A percentile compares a stretch with the other conserved stretches of the same genome.
phyloP scores from a whole-genome alignment of 2,888 invertebrate species.

The Pediacus dermestoides region DNA sequence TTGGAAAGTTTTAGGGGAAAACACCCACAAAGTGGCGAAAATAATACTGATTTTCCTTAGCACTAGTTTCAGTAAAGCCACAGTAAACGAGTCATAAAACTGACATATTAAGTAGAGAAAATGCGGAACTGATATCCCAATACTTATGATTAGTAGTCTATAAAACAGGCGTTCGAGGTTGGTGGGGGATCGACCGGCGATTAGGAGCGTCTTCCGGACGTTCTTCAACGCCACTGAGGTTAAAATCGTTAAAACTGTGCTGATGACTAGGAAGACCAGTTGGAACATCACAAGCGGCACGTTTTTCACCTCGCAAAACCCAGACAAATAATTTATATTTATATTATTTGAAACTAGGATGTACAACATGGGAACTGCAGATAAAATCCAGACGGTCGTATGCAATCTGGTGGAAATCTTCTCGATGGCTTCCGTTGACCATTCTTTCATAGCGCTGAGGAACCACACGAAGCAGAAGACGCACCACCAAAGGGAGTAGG shows the following conservation, averaged over 20 bases:
- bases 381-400: conserved; percentile 83
- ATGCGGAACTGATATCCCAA: conserved; percentile 72
- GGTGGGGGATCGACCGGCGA: conserved; percentile 56
- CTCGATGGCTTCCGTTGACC: conserved; percentile 90
- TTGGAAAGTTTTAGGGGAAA: conserved; percentile 43
- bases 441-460: conserved; percentile 84
- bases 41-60: conserved; percentile 38
- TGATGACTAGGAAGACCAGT: conserved; percentile 51
- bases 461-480: conserved; percentile 87
- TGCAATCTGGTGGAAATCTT: conserved; percentile 83
- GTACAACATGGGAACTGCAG: conserved; percentile 79
- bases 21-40: conserved; percentile 42
- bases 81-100: conserved; percentile 36
- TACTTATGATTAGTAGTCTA: conserved; percentile 73
- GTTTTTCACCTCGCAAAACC: conserved; percentile 69
- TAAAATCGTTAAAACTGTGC: conserved; percentile 67
- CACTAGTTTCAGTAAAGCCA: conserved; percentile 35
- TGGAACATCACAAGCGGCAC: conserved; percentile 33
- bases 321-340: conserved; percentile 75
- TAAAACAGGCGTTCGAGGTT: conserved; percentile 67
- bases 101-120: conserved; percentile 66
- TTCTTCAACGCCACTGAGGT: conserved; percentile 75
- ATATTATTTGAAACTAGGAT: conserved; percentile 75
- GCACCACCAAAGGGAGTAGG: conserved; percentile 83
- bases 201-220: conserved; percentile 59